These are phyloP conservation scores for Sarotherodon lohbergeri DNA, from an alignment of 2,113 vertebrate genomes.

Conservation along the genomic window DNA sequence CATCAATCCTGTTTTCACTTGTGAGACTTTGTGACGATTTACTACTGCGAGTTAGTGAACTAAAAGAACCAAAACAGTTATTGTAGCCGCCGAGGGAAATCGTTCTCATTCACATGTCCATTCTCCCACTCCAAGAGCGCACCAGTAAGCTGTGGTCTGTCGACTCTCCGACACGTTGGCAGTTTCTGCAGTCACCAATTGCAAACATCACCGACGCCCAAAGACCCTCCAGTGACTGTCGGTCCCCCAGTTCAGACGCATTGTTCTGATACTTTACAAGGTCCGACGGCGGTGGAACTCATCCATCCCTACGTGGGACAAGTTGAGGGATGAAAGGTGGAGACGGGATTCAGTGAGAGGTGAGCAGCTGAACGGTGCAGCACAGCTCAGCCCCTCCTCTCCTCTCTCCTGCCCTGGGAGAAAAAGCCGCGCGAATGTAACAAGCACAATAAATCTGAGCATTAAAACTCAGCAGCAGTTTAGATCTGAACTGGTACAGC, in stretches of 20 bases:
- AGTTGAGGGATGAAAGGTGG: slow-evolving; percentile 42
- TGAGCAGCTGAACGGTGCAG: slow-evolving; percentile 51
- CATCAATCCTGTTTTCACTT: slow-evolving; percentile 24
- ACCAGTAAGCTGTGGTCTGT: slow-evolving; percentile 30
- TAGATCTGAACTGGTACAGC: not conserved
- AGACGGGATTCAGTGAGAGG: slow-evolving; percentile 37
- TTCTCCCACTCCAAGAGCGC: slow-evolving; percentile 53
- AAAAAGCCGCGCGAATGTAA: slow-evolving; percentile 9
- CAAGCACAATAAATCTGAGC: not conserved
- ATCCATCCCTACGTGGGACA: slow-evolving; percentile 60
- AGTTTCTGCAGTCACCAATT: slow-evolving; percentile 54
- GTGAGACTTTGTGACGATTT: slow-evolving; percentile 1
- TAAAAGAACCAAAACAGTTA: not conserved
- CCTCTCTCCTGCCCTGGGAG: slow-evolving; percentile 44
- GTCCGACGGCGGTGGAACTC: not conserved
- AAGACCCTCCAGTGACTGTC: slow-evolving; percentile 8
- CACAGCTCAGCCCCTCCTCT: slow-evolving; percentile 36
- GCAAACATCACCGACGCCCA: slow-evolving; percentile 61
- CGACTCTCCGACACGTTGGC: slow-evolving; percentile 39
- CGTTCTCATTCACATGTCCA: slow-evolving; percentile 25
- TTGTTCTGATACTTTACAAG: slow-evolving; percentile 15
- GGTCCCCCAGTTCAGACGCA: not conserved
- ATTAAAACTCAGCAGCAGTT: not conserved
- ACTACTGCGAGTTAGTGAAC: not conserved
- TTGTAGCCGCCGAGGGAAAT: not conserved